phyloP scores from a whole-genome alignment of 2,113 vertebrate species.

The Campylomormyrus tamandua region DNA sequence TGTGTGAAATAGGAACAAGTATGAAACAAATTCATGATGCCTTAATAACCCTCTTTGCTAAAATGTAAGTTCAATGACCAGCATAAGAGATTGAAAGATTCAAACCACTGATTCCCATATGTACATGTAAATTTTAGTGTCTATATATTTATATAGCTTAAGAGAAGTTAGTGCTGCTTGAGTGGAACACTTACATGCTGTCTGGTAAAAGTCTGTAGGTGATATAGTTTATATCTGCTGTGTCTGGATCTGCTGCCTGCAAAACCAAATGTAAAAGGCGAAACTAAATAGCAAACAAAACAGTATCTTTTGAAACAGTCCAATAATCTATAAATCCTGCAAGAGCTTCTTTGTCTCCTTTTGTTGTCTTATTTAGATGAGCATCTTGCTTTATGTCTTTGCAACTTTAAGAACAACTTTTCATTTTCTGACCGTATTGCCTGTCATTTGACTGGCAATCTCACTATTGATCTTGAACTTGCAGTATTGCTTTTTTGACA shows the following conservation, averaged over 20 bases:
- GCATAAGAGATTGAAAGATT: not conserved
- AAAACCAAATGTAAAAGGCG: constrained; percentile 13
- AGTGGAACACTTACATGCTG: constrained; percentile 65
- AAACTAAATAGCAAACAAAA: not conserved
- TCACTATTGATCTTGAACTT: not conserved
- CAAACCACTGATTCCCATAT: not conserved
- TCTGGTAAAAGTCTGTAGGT: constrained; percentile 73
- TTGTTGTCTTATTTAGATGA: not conserved
- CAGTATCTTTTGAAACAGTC: not conserved
- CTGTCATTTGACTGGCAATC: not conserved
- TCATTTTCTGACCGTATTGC: not conserved
- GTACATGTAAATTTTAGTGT: not conserved
- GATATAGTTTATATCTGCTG: constrained; percentile 57
- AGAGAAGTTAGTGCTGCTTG: not conserved
- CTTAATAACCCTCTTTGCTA: not conserved
- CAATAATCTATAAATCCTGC: not conserved
- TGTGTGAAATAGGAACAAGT: not conserved
- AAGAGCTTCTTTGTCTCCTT: not conserved
- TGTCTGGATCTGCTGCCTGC: constrained; percentile 79
- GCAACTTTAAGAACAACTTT: not conserved
- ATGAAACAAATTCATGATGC: not conserved
- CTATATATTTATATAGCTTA: not conserved
- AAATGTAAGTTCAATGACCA: not conserved
- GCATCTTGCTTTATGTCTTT: not conserved
- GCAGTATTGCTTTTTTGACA: not conserved